These are phyloP conservation scores for Mellilla xanthometata DNA, from an alignment of 2,888 invertebrate species.

Conservation along the genomic window DNA sequence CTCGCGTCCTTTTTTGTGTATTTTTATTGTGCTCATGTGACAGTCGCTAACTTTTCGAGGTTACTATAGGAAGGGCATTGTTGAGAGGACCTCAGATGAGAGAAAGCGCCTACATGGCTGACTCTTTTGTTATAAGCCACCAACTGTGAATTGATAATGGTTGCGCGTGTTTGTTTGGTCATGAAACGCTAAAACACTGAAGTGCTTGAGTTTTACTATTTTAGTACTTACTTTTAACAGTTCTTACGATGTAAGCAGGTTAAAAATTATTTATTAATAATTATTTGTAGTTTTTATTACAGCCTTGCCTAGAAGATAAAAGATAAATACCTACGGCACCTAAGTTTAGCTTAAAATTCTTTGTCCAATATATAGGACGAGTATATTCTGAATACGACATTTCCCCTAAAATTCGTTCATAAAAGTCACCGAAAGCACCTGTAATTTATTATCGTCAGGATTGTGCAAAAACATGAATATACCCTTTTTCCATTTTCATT, in stretches of 20 bases:
- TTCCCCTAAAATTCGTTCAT: background rate
- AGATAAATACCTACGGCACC: no score
- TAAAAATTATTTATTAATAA: no score
- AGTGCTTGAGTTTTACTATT: no score
- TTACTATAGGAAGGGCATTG: slow-evolving; percentile 53
- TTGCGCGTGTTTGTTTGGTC: slow-evolving; percentile 53
- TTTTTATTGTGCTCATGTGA: slow-evolving; percentile 26
- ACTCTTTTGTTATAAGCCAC: slow-evolving; percentile 66
- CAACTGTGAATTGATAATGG: slow-evolving; percentile 72
- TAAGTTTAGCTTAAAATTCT: no score
- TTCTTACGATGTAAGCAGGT: no score
- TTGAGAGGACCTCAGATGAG: slow-evolving; percentile 46
- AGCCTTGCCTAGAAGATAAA: no score
- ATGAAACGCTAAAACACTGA: slow-evolving; percentile 16
- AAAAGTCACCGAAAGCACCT: background rate
- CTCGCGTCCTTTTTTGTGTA: slow-evolving; percentile 30
- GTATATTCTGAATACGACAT: background rate
- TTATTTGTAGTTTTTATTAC: no score
- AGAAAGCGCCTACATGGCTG: slow-evolving; percentile 55
- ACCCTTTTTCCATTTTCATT: slow-evolving; percentile 2
- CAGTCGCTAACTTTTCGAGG: slow-evolving; percentile 46
- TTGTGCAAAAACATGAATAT: background rate
- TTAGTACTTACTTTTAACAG: no score
- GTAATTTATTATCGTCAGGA: background rate
- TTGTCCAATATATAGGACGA: no score